These are phyloP conservation scores for Cantharis rustica DNA, from an alignment of 2,888 invertebrate genomes.

Conservation along the genomic window DNA sequence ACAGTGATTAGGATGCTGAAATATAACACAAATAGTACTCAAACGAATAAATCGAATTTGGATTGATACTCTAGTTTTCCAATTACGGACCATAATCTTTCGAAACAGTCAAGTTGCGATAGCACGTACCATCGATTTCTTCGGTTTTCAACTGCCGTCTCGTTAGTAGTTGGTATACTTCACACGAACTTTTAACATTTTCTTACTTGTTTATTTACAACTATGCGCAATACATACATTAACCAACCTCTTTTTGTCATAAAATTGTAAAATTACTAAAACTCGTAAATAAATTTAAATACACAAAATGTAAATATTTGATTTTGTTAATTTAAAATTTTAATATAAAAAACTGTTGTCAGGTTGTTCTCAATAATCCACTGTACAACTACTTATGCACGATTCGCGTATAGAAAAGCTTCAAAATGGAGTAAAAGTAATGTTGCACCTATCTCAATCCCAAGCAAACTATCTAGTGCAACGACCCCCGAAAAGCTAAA, in stretches of 20 bases:
- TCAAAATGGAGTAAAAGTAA: not conserved
- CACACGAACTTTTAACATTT: constrained; percentile 3
- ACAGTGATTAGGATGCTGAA: constrained; percentile 11
- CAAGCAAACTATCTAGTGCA: not conserved
- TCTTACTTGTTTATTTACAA: constrained; percentile 6
- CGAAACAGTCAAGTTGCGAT: constrained; percentile 20
- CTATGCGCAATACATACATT: constrained; percentile 3
- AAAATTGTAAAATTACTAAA: not conserved
- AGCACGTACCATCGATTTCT: constrained; percentile 25
- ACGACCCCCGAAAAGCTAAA: not conserved
- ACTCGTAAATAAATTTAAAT: not conserved
- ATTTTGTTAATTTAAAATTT: not conserved
- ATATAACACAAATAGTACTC: constrained; percentile 13
- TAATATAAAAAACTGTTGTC: not conserved
- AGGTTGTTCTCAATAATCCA: not conserved
- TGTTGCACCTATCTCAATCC: not conserved
- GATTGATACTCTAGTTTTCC: constrained; percentile 26
- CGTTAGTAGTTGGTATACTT: constrained; percentile 24
- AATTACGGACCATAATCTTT: constrained; percentile 23
- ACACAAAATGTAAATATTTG: not conserved
- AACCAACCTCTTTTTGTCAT: not conserved
- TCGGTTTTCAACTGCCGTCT: constrained; percentile 18
- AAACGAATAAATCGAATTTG: constrained; percentile 24
- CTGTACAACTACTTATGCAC: not conserved
- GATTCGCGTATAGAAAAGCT: not conserved